phyloP scores from a whole-genome alignment of 2,888 invertebrate species.

The Lacanobia oleracea region DNA sequence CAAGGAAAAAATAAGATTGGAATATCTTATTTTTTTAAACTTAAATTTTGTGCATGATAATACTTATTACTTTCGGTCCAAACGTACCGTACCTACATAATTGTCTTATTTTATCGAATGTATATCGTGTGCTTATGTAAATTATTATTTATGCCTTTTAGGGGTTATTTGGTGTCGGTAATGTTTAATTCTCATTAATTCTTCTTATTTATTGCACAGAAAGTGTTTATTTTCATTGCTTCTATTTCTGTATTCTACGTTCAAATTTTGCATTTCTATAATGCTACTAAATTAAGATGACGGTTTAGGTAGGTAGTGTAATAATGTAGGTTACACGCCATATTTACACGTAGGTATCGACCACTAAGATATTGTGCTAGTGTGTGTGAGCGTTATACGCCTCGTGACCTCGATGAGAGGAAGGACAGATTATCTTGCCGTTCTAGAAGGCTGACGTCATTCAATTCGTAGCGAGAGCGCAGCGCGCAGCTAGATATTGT shows the following conservation, averaged over 20 bases:
- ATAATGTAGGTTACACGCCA: conserved; percentile 62
- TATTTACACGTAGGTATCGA: conserved; percentile 61
- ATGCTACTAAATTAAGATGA: conserved; percentile 75
- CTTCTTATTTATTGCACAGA: conserved; percentile 41
- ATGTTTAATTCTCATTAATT: conserved; percentile 47
- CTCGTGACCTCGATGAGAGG: conserved; percentile 87
- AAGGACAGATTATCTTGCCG: conserved; percentile 83
- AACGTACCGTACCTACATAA: conserved; percentile 12
- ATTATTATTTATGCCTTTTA: conserved; percentile 41
- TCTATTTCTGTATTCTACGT: conserved; percentile 12
- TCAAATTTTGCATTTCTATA: conserved; percentile 68
- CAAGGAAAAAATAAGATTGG: conserved; percentile 21
- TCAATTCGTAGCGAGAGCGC: conserved; percentile 82
- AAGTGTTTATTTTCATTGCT: conserved; percentile 46
- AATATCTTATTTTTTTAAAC: conserved; percentile 22
- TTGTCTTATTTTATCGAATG: conserved; percentile 18
- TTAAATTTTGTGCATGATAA: conserved; percentile 69
- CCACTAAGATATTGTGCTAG: conserved; percentile 72
- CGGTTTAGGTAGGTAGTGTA: conserved; percentile 64
- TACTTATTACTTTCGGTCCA: conserved; percentile 39
- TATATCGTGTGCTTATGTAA: conserved; percentile 45
- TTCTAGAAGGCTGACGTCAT: conserved; percentile 90
- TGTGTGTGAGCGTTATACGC: conserved; percentile 84
- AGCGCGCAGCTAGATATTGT: conserved; percentile 87
- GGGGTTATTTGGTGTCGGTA: conserved; percentile 64